phyloP scores from a whole-genome alignment of 1,140 invertebrate genomes.

The Drosophila rhopaloa region DNA sequence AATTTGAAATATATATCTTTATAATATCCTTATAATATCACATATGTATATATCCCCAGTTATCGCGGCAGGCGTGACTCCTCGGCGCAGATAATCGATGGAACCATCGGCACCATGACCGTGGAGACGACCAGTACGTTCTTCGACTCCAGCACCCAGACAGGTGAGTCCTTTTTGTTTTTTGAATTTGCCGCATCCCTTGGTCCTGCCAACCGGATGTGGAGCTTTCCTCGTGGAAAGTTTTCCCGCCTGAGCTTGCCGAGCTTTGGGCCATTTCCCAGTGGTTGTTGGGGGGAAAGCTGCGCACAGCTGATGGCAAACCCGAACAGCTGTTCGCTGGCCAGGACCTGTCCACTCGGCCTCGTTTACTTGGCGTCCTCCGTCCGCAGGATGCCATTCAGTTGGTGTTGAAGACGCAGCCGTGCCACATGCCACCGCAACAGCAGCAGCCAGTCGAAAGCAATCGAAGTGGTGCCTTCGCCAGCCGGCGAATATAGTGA shows the following conservation, averaged over 20 bases:
- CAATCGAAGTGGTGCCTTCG: no score
- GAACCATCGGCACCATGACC: constrained; percentile 96
- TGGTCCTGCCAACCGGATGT: constrained; percentile 20
- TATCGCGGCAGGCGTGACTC: constrained; percentile 93
- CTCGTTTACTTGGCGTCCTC: background rate
- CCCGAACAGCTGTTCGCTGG: constrained; percentile 13
- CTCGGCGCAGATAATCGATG: constrained; percentile 94
- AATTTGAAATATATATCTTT: no score
- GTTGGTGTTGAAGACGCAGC: constrained; percentile 75
- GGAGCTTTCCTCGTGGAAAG: background rate
- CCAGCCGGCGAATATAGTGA: constrained; percentile 13
- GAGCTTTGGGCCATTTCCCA: background rate
- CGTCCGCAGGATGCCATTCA: constrained; percentile 27
- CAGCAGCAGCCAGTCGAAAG: constrained; percentile 24
- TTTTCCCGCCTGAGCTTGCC: background rate
- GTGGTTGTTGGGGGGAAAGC: constrained; percentile 23
- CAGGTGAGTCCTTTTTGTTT: constrained; percentile 88
- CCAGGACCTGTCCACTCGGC: constrained; percentile 18
- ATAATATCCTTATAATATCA: no score
- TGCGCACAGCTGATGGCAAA: constrained; percentile 22
- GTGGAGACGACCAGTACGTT: constrained; percentile 96
- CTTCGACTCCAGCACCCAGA: constrained; percentile 96
- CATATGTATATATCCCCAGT: constrained; percentile 35
- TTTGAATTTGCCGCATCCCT: background rate
- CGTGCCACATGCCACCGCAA: constrained; percentile 66